Evolutionary conservation across 2,797 vertebrate species (phyloP), one percentile per base, ranked within the genome.

Genomic region (Characodon lateralis): DNA sequence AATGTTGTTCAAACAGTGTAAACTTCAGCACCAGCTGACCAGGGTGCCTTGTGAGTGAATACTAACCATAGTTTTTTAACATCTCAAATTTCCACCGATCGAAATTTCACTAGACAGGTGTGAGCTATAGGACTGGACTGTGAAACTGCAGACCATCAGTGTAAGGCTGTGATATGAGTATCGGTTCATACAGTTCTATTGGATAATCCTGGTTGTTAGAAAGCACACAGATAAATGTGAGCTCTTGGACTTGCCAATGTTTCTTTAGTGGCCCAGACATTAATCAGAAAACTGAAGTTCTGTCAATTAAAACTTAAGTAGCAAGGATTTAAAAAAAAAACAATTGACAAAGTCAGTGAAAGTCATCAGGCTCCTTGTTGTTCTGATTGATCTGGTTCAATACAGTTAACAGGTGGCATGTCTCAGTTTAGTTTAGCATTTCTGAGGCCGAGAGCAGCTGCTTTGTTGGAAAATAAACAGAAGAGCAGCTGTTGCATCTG

Each of bases 401-500:
- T 14, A 22, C 31, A 5, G 70, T 24, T 53, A 39, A 28, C 63
- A 59, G 70, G 24, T 77, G 46, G 18, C 39, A 53, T 55, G 53
- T 51, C 13, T 46, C 39, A 35, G 18, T 71, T 53, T 10, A n/a
- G 46, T 74, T 72, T 20, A 55, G 43, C 50, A 53, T 53, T 24
- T 26, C 35, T 56, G 70, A 66, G 7, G 35, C 39, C 0, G 26
- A 76, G 35, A 69, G 59, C 58, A 1, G 13, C 46, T 18, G 9
- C 73, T 68, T 56, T 3, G 0, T 77, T 31, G 26, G 22, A 53
- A 78, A 73, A 71, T 20, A 50, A 79, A 48, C 50, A 72, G 18
- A 72, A 18, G 41, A 79, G 14, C 58, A 59, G 71, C 77, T 66
- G 71, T 24, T 80, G 61, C n/a, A 24, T 79, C 56, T 71, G 53